These are phyloP conservation scores for Fratercula arctica DNA, from an alignment of 2,797 vertebrate species.

Conservation along the genomic window DNA sequence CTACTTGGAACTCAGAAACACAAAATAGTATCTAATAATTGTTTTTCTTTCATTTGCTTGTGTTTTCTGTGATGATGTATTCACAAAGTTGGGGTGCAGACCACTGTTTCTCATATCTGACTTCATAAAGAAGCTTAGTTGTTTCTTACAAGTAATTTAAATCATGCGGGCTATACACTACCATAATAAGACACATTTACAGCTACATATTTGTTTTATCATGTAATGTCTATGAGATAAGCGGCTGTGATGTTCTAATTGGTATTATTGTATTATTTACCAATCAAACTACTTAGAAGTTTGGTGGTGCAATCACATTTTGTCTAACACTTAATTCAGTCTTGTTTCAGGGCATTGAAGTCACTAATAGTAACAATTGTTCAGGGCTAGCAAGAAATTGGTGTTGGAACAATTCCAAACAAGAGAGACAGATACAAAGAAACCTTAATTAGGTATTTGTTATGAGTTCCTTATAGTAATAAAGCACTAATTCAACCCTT, in stretches of 20 bases:
- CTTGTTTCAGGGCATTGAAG: slow-evolving; percentile 17
- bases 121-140: neutral
- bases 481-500: slow-evolving; percentile 48
- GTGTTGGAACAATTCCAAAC: slow-evolving; percentile 12
- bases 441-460: neutral
- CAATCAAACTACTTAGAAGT: neutral
- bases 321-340: slow-evolving; percentile 47
- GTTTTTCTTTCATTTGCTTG: neutral
- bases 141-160: neutral
- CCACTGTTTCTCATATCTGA: neutral
- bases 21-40: neutral
- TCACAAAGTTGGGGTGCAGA: neutral
- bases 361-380: neutral
- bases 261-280: neutral
- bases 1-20: neutral
- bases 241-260: neutral
- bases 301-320: neutral
- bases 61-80: neutral
- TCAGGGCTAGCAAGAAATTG: neutral
- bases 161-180: neutral
- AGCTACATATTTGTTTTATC: slow-evolving; percentile 16
- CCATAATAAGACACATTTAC: neutral
- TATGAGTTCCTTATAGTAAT: slow-evolving; percentile 59
- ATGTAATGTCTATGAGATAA: slow-evolving; percentile 3
- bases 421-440: slow-evolving; percentile 44